phyloP scores from a whole-genome alignment of 1,140 invertebrate genomes.

The Battus philenor region DNA sequence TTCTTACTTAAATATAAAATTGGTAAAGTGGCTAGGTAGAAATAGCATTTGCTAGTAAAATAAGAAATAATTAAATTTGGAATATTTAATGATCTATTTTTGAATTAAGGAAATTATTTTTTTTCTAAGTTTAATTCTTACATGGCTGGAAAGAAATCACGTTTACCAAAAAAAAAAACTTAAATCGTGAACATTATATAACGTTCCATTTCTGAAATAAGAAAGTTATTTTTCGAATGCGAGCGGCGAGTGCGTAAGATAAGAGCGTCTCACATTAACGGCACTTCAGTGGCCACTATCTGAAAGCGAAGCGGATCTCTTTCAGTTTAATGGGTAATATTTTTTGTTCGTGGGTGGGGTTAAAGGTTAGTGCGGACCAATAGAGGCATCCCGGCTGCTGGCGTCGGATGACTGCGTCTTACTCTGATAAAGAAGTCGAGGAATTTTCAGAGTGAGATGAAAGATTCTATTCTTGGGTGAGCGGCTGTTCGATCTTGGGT shows the following conservation, averaged over 20 bases:
- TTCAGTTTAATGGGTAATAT: constrained; percentile 66
- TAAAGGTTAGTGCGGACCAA: constrained; percentile 59
- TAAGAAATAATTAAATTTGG: no score
- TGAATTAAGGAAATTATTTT: no score
- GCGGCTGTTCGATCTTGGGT: constrained; percentile 31
- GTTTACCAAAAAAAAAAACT: background rate
- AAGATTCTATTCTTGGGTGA: constrained; percentile 55
- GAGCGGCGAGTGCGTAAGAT: constrained; percentile 25
- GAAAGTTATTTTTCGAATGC: constrained; percentile 23
- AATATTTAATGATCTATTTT: no score
- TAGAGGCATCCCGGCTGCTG: no score
- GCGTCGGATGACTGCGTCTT: no score
- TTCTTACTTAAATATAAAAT: no score
- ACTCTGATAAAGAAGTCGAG: constrained; percentile 36
- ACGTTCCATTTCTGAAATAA: constrained; percentile 16
- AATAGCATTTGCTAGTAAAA: no score
- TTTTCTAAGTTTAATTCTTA: no score
- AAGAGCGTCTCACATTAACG: constrained; percentile 38
- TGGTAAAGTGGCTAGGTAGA: no score
- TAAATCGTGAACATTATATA: constrained; percentile 16
- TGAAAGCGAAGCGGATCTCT: constrained; percentile 51
- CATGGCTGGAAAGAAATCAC: no score
- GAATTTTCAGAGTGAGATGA: constrained; percentile 45
- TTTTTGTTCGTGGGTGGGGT: constrained; percentile 69
- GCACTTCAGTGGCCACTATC: constrained; percentile 35